Evolutionary conservation across 2,797 vertebrate species (phyloP), one percentile per base, ranked within the genome.

Genomic region (Takifugu rubripes): DNA sequence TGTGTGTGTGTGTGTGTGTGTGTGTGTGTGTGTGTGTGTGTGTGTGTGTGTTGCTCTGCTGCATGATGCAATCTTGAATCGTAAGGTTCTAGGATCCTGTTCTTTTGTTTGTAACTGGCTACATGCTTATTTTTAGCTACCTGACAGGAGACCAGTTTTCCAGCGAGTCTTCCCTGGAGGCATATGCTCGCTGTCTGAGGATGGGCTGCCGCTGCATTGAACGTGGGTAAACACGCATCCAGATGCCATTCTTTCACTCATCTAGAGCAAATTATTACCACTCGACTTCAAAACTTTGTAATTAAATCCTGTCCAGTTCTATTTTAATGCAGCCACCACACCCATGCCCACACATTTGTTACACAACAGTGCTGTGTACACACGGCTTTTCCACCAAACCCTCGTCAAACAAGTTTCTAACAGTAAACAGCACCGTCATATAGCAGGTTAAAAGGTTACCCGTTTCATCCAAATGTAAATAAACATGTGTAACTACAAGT

Each of bases 161-260:
- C 68, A 99, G 97, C 0, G 97, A 99, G 82, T 99, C 97, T n/a
- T 98, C 96, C 5, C 88, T 98, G 85, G 97, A 99, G 91, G 97
- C 97, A 0, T 99, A 99, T 0, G 94, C 96, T 10, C 95, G 97
- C 77, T 99, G 97, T 84, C 86, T 99, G 74, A 92, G 97, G 74
- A 96, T 99, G 97, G 97, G 97, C 61, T 99, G 97, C 74, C 95
- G 97, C 82, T 99, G 97, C 64, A 99, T 99, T 12, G 97, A 99
- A 57, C 66, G 97, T 99, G 78, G 88, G 96, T 94, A 60, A 61
- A 69, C 51, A 40, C 53, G 49, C 44, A 47, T 33, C 8, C 21
- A 72, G 21, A 31, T 29, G 43, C 24, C 3, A 12, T 8, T 46
- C 43, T 44, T 68, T 44, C 25, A 27, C 27, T 29, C 45, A 55